Evolutionary conservation across 2,113 vertebrate species (phyloP).

Genomic region (Lamprologus ornatipinnis): DNA sequence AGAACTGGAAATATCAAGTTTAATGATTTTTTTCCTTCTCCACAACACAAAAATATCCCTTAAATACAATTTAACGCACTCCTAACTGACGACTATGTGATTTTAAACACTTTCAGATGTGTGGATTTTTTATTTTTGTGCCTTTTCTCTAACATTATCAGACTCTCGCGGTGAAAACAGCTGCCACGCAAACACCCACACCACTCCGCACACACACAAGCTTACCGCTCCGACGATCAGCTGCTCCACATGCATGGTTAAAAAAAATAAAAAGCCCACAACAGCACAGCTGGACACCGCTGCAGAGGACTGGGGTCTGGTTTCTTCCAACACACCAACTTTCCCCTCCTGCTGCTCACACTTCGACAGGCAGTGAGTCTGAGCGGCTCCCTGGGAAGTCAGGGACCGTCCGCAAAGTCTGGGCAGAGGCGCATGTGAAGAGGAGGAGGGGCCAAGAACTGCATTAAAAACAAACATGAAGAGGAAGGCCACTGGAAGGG

Average conservation of each 20-base stretch:
- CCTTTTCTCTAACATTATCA: background rate
- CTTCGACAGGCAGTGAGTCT: background rate
- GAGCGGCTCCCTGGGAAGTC: background rate
- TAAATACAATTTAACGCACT: background rate
- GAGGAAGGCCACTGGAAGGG: background rate
- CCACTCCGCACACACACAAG: background rate
- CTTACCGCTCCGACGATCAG: background rate
- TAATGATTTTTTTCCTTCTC: background rate
- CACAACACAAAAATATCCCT: background rate
- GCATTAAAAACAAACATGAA: background rate
- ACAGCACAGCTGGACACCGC: background rate
- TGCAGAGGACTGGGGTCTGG: background rate
- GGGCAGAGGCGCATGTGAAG: background rate
- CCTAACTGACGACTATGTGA: background rate
- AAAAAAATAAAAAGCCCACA: background rate
- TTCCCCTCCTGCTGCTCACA: background rate
- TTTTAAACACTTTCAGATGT: background rate
- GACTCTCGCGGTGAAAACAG: background rate
- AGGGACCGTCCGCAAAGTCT: conserved; percentile 34
- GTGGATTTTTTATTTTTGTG: background rate
- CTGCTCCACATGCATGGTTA: background rate
- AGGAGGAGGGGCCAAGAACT: background rate
- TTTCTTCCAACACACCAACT: background rate
- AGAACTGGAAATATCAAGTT: background rate
- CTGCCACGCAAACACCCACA: conserved; percentile 52